Conservation (phyloP, 2,888 invertebrate genomes). For the Drosophila falleni region DNA sequence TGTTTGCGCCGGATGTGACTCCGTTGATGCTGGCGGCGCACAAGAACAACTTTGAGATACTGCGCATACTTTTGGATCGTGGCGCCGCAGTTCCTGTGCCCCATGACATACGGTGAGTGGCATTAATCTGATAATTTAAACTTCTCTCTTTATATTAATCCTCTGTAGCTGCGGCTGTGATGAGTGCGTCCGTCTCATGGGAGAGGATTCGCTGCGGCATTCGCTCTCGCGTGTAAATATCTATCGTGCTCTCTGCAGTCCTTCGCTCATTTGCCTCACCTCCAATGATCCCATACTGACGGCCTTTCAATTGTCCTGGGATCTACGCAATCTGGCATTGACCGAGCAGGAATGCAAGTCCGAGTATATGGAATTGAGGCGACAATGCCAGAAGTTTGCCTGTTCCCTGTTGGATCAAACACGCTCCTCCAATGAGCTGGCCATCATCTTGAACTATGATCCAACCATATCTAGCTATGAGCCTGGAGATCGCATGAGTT, state of each 20-base stretch:
- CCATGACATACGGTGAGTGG: constrained; percentile 91
- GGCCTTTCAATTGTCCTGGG: constrained; percentile 98
- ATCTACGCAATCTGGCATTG: constrained; percentile 94
- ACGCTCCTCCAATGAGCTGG: constrained; percentile 95
- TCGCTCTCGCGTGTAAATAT: constrained; percentile 96
- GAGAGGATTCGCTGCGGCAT: constrained; percentile 92
- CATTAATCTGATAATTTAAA: too few relatives aligned
- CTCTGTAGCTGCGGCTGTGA: constrained; percentile 92
- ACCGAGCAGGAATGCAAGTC: constrained; percentile 97
- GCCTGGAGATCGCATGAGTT: constrained; percentile 92
- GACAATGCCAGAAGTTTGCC: constrained; percentile 95
- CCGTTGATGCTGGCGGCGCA: constrained; percentile 97
- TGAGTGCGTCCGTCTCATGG: constrained; percentile 91
- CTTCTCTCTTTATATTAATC: not conserved
- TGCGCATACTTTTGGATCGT: constrained; percentile 96
- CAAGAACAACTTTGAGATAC: constrained; percentile 97
- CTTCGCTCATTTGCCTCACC: constrained; percentile 96
- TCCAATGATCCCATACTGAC: constrained; percentile 97
- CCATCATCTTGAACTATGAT: constrained; percentile 97
- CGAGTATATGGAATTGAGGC: constrained; percentile 94
- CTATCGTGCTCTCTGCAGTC: constrained; percentile 96
- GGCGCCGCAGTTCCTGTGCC: constrained; percentile 96
- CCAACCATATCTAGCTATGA: constrained; percentile 90
- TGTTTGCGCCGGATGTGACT: constrained; percentile 97
- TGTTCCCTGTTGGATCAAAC: constrained; percentile 96